Percentiles rank a stretch among this genome's conserved stretches.
phyloP scores from a whole-genome alignment of 2,113 vertebrate genomes.

The Bufo bufo region DNA sequence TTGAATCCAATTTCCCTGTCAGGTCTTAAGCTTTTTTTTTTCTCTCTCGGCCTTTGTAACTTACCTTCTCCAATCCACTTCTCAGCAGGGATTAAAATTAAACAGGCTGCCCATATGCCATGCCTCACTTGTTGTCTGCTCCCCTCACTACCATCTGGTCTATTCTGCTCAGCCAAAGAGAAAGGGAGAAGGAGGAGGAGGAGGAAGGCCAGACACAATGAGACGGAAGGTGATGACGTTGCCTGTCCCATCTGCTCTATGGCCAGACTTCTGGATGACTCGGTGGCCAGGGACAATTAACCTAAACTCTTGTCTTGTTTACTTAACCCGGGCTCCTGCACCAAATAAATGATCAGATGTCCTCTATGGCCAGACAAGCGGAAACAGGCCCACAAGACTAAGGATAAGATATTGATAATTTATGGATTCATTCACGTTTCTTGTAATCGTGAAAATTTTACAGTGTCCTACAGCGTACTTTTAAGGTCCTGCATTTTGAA shows the following conservation, averaged over 20 bases:
- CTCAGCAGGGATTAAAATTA: constrained; percentile 94
- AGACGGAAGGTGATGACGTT: constrained; percentile 69
- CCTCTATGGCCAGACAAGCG: constrained; percentile 59
- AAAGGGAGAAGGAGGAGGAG: constrained; percentile 60
- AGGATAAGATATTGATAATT: background rate
- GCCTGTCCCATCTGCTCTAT: constrained; percentile 86
- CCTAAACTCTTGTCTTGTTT: constrained; percentile 84
- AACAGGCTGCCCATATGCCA: constrained; percentile 99
- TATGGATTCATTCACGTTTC: no score
- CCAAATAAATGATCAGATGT: constrained; percentile 67
- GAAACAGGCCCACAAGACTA: no score
- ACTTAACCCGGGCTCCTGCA: constrained; percentile 92
- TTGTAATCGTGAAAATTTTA: no score
- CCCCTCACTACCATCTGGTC: constrained; percentile 93
- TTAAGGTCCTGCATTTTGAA: no score
- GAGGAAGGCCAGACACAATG: constrained; percentile 75
- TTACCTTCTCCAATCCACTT: constrained; percentile 80
- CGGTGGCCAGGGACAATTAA: constrained; percentile 90
- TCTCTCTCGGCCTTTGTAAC: constrained; percentile 77
- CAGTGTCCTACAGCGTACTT: no score
- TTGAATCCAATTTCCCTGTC: constrained; percentile 63
- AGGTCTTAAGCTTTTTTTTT: constrained; percentile 63
- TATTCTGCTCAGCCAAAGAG: constrained; percentile 85
- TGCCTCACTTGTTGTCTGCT: constrained; percentile 92
- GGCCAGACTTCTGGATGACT: constrained; percentile 80